Base-by-base conservation (phyloP, 1,140 invertebrate species). In the Cydia pomonella region DNA sequence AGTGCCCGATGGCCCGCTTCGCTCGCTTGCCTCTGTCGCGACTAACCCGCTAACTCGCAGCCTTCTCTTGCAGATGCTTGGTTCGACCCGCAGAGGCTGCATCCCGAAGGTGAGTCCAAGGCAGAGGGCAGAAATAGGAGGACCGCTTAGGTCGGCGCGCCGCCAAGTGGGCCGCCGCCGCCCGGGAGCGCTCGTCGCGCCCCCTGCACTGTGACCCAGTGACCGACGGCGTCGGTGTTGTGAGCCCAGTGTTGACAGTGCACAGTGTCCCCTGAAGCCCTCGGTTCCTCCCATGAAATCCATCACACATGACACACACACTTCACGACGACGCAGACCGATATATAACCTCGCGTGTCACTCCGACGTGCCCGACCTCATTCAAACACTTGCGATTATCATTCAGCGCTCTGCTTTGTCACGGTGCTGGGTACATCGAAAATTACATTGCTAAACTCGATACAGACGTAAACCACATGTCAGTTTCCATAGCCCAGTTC, bases 21-120 rank as follows among this genome's bases (percentile, higher is more conserved):
- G 84, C 83, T 77, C 77, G 87, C 86, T 90, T 88, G 62, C 80
- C 79, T 87, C 89, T 90, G 81, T 91, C 88, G 90, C 91, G 80
- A 92, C 89, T 92, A 91, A 91, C 89, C 87, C 88, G 88, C 89
- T 90, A 91, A 93, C 89, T 80, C 85, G 84, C 89, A 83, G 88
- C 87, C 88, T 92, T 94, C 95, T 93, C 94, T 97, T 96, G 85
- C 96, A 97, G 97, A 97, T 95, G 96, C 96, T 94, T 97, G 97
- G 97, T 97, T 97, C 94, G 97, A 97, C 90, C 96, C 97, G 84
- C 96, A 96, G 93, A 95, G 96, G 94, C 95, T 98, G 91, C 96
- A 97, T 94, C 97, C 97, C 82, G 95, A 95, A 96, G 97, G 97
- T 97, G 96, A 96, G 96, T 81, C 73, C 75, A 23, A 73, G 73